Evolutionary conservation across 2,888 invertebrate species (phyloP), one percentile per base, ranked within the genome.

Genomic region (Elmis aenea): DNA sequence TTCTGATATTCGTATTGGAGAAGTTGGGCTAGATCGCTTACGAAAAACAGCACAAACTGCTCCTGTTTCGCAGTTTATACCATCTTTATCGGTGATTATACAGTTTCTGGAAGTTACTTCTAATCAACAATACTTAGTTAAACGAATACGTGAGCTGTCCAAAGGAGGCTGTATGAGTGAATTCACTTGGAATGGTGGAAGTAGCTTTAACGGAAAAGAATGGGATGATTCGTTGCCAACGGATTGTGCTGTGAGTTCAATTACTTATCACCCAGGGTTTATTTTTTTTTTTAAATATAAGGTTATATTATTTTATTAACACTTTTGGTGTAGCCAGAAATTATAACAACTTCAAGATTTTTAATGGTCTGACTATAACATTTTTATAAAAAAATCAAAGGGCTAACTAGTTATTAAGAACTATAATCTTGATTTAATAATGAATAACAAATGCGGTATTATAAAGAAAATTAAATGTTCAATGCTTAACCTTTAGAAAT

Each of bases 131-230:
- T 94, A 93, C 71, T 70, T 90, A 9, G 83, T 86, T 27, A 80
- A 79, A 44, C 73, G 94, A 50, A 81, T 93, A 18, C 74, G 76
- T 58, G 85, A 86, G 55, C 72, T 94, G 44, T 77, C 85, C 1
- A 78, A 76, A 59, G 91, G 90, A 42, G 88, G 91, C 5, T 90
- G 90, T 59, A 84, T 94, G 72, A 85, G 88, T 57, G 85, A 84
- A 54, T 95, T 85, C 69, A 81, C 81, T 46, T 94, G 94, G 93
- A 83, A 85, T 67, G 77, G 82, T 37, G 93, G 93, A 26, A 83
- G 85, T 23, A 70, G 70, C 14, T 76, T 78, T 55, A 77, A 81
- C 55, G 81, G 81, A 9, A 80, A 85, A 55, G 78, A 77, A 27
- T 91, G 92, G 91, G 85, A 83, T 52, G 82, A 83, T 41, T 77